These are phyloP conservation scores for Siphonodentalium dalli DNA, from an alignment of 2,888 invertebrate genomes.

Conservation along the genomic window DNA sequence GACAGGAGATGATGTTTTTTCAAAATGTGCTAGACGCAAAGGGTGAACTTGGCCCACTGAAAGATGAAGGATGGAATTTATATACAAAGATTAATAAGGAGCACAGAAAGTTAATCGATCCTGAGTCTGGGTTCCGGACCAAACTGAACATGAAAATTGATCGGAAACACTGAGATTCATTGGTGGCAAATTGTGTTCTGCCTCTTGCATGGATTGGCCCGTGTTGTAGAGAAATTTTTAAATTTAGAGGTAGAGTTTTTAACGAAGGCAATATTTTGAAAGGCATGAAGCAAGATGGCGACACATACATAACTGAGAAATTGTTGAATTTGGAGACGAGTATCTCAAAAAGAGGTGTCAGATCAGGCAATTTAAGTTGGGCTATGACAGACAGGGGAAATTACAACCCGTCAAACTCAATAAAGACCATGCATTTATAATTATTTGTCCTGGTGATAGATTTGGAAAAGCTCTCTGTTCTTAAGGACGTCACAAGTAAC, in stretches of 20 bases:
- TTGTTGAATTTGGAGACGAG: not conserved
- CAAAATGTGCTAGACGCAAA: not conserved
- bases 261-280: not conserved
- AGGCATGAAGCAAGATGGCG: not conserved
- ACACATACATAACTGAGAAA: not conserved
- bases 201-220: not conserved
- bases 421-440: not conserved
- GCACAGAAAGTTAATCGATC: not conserved
- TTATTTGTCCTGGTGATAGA: not conserved
- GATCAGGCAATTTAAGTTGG: not conserved
- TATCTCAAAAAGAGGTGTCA: not conserved
- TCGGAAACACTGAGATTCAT: not conserved
- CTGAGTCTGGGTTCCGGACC: not conserved
- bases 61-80: not conserved
- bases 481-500: no score
- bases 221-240: not conserved
- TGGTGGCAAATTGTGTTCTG: not conserved
- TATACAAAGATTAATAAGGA: not conserved
- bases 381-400: not conserved
- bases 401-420: not conserved
- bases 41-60: not conserved
- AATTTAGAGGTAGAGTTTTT: slow-evolving; percentile 1
- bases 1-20: no score
- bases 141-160: not conserved
- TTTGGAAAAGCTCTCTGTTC: no score